Conservation (phyloP, 2,113 vertebrate genomes). For the Hypomesus transpacificus region DNA sequence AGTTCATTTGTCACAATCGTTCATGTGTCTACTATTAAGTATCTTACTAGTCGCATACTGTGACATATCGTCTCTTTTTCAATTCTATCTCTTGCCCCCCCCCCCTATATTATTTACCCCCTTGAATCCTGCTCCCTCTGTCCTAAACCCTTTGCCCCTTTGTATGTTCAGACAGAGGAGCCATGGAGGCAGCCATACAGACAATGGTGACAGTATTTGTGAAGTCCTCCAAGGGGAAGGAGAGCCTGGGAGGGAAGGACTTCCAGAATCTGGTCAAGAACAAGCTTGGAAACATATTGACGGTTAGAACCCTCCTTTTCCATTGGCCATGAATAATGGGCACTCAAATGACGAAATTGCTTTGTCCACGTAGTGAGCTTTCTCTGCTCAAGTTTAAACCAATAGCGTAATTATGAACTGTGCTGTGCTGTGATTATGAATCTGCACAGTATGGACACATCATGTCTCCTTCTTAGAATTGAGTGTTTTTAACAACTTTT, state of each 20-base stretch:
- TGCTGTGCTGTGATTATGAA: too few relatives aligned
- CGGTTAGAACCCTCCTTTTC: constrained; percentile 60
- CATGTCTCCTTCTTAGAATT: too few relatives aligned
- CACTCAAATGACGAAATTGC: too few relatives aligned
- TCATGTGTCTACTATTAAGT: too few relatives aligned
- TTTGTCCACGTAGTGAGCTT: too few relatives aligned
- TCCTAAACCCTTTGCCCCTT: constrained; percentile 1
- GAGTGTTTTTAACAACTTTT: too few relatives aligned
- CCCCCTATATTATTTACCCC: background rate
- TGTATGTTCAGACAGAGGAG: constrained; percentile 39
- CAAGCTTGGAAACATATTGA: constrained; percentile 70
- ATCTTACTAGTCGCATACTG: too few relatives aligned
- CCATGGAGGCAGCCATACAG: constrained; percentile 73
- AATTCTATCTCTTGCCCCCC: background rate
- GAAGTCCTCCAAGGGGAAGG: constrained; percentile 69
- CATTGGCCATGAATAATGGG: background rate
- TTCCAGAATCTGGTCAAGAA: constrained; percentile 70
- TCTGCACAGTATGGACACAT: too few relatives aligned
- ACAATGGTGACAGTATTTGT: constrained; percentile 69
- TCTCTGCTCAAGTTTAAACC: too few relatives aligned
- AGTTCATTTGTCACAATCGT: too few relatives aligned
- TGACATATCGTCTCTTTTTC: too few relatives aligned
- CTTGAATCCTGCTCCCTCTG: constrained; percentile 2
- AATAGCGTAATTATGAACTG: too few relatives aligned
- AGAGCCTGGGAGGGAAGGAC: constrained; percentile 63